Conservation (phyloP, 23 tunicate species). For the Clavelina lepadiformis region DNA sequence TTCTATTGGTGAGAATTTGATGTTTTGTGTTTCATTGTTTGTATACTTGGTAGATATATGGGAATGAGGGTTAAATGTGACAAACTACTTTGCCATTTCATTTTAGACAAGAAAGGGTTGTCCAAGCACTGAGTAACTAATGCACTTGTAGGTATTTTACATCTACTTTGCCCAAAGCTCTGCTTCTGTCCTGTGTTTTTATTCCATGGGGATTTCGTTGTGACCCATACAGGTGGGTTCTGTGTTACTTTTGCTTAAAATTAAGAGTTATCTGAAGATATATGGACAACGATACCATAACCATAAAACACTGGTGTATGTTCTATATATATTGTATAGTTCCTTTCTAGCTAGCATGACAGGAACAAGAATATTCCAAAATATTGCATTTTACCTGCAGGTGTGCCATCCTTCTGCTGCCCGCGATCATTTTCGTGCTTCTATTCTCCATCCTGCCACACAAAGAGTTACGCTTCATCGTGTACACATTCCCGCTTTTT, state of each 20-base stretch:
- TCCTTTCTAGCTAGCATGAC: neutral
- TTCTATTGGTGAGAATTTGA: constrained; percentile 73
- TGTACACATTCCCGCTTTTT: constrained; percentile 79
- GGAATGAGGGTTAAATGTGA: neutral
- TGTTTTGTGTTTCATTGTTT: no score
- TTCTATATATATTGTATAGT: neutral
- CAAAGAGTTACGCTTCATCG: constrained; percentile 86
- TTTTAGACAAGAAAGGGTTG: no score
- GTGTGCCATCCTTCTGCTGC: constrained; percentile 29
- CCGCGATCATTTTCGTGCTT: constrained; percentile 51
- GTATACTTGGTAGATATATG: no score
- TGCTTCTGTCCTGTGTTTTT: constrained; percentile 44
- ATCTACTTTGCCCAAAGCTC: constrained; percentile 71
- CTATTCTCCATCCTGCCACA: constrained; percentile 74
- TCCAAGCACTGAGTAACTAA: no score
- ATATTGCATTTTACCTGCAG: constrained; percentile 1
- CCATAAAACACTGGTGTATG: neutral
- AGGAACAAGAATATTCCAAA: neutral
- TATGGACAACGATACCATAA: no score
- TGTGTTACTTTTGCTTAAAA: neutral
- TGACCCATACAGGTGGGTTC: constrained; percentile 29
- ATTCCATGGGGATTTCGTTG: constrained; percentile 68
- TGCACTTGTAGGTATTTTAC: constrained; percentile 70
- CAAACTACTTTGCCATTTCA: no score
- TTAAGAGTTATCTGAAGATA: no score